Percentiles rank a stretch among this genome's conserved stretches.
phyloP scores from a whole-genome alignment of 2,888 invertebrate genomes.

The Pachycephus smyrnensis region DNA sequence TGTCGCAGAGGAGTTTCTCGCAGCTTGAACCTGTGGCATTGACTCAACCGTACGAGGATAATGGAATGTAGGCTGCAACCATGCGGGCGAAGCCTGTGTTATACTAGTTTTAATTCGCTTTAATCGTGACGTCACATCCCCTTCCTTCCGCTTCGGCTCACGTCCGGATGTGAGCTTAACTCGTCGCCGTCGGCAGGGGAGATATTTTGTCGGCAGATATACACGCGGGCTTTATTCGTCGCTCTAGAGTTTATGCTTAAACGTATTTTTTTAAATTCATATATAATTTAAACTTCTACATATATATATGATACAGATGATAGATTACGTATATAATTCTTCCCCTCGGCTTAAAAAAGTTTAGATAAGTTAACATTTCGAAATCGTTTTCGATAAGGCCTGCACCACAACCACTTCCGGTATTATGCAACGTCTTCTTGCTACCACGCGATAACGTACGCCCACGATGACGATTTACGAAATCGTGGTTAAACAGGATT shows the following conservation, averaged over 20 bases:
- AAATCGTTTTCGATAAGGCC: neutral
- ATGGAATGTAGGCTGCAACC: conserved; percentile 32
- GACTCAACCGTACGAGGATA: conserved; percentile 27
- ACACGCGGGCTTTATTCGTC: conserved; percentile 10
- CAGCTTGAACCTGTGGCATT: conserved; percentile 34
- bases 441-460: neutral
- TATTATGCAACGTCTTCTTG: neutral
- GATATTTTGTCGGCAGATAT: conserved; percentile 20
- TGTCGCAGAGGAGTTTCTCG: neutral
- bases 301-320: too few relatives aligned
- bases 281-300: too few relatives aligned
- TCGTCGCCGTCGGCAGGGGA: conserved; percentile 35
- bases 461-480: neutral
- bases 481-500: neutral
- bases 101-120: conserved; percentile 60
- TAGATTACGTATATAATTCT: too few relatives aligned
- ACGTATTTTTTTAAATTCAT: too few relatives aligned
- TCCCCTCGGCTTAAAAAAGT: neutral
- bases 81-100: conserved; percentile 30
- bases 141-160: conserved; percentile 63
- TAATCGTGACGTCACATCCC: conserved; percentile 64
- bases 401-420: neutral
- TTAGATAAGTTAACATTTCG: neutral
- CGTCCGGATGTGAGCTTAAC: conserved; percentile 63
- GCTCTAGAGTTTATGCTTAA: neutral